phyloP scores from a whole-genome alignment of 2,888 invertebrate species.

The Choristoneura rosaceana region DNA sequence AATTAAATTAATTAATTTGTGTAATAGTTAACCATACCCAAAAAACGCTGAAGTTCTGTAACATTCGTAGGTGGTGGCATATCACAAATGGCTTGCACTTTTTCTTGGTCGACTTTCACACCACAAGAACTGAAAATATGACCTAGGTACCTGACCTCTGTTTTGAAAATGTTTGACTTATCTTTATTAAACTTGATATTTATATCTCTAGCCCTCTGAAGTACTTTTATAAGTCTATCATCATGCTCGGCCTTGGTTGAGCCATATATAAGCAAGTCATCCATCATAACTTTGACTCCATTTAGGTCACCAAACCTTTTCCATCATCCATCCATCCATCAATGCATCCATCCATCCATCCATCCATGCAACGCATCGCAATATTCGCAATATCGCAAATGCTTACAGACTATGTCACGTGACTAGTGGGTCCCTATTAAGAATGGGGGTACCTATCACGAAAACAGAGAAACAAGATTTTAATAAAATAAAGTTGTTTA shows the following conservation, averaged over 20 bases:
- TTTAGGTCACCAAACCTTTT: constrained; percentile 43
- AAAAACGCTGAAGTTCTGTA: constrained; percentile 45
- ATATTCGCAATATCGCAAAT: too few relatives aligned
- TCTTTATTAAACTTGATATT: constrained; percentile 46
- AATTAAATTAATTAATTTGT: too few relatives aligned
- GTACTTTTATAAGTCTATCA: constrained; percentile 31
- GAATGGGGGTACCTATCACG: too few relatives aligned
- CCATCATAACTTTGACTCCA: constrained; percentile 44
- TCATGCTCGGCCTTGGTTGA: constrained; percentile 39
- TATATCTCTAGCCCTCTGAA: constrained; percentile 42
- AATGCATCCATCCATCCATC: too few relatives aligned
- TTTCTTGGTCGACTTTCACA: constrained; percentile 34
- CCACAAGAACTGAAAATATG: constrained; percentile 45
- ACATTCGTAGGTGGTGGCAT: constrained; percentile 43
- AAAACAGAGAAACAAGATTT: too few relatives aligned
- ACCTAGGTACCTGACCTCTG: constrained; percentile 44
- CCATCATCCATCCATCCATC: too few relatives aligned
- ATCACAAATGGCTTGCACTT: constrained; percentile 43
- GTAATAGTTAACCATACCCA: constrained; percentile 47
- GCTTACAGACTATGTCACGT: too few relatives aligned
- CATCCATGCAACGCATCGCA: too few relatives aligned
- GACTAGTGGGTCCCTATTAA: too few relatives aligned
- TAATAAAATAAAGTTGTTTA: too few relatives aligned
- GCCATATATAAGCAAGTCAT: constrained; percentile 46
- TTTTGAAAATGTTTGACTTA: constrained; percentile 38